Percentiles rank a stretch among this genome's conserved stretches.
phyloP scores from a whole-genome alignment of 1,140 invertebrate species.

The Piezodorus guildinii region DNA sequence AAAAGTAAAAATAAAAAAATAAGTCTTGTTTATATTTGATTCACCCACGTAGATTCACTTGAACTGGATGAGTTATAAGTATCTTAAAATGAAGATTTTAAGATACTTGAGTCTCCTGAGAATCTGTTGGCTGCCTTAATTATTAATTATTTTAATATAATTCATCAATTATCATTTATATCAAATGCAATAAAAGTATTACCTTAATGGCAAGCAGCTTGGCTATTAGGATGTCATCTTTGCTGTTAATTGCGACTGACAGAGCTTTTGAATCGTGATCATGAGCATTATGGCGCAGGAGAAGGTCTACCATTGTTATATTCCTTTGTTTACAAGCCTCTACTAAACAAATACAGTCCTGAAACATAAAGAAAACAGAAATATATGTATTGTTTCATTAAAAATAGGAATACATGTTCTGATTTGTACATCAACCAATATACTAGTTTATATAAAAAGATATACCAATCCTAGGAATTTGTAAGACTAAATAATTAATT shows the following conservation, averaged over 20 bases:
- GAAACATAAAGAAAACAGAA: conserved; percentile 13
- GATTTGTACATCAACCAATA: not conserved
- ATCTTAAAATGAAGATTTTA: too few species aligned
- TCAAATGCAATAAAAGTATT: too few species aligned
- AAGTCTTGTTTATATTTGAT: too few species aligned
- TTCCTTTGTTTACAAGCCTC: conserved; percentile 60
- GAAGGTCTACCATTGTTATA: conserved; percentile 51
- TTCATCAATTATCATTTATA: too few species aligned
- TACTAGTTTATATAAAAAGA: not conserved
- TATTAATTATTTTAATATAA: too few species aligned
- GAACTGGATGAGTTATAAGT: too few species aligned
- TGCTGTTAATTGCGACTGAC: conserved; percentile 47
- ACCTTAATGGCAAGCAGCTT: conserved; percentile 67
- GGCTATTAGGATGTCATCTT: conserved; percentile 57
- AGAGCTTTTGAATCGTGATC: conserved; percentile 80
- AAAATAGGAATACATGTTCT: too few species aligned
- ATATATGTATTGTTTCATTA: too few species aligned
- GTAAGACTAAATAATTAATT: not conserved
- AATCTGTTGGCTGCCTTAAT: too few species aligned
- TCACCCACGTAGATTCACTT: too few species aligned
- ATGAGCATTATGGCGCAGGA: conserved; percentile 75
- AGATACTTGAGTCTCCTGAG: too few species aligned
- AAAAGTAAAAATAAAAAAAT: too few species aligned
- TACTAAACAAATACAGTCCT: conserved; percentile 43
- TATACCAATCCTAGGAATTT: not conserved